Evolutionary conservation across 2,888 invertebrate species (phyloP).

Genomic region (Capitulum mitella): DNA sequence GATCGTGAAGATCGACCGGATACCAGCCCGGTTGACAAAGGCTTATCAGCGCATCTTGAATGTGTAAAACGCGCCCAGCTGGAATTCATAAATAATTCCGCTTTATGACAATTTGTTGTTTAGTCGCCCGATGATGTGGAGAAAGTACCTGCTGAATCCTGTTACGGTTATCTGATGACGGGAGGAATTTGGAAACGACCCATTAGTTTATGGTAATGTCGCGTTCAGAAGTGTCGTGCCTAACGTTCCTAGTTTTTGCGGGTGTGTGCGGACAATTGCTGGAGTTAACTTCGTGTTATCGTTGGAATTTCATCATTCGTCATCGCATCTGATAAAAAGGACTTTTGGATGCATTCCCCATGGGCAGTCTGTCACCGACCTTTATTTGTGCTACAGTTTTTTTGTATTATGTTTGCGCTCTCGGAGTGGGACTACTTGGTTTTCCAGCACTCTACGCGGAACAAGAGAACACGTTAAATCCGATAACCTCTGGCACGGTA

Average conservation of each 20-base stretch:
- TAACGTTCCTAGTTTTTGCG: not conserved
- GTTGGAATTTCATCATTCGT: not conserved
- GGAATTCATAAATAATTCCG: slow-evolving; percentile 20
- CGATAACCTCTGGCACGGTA: too few species aligned
- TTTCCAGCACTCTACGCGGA: too few species aligned
- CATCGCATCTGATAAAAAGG: not conserved
- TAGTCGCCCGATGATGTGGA: slow-evolving; percentile 17
- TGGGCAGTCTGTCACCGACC: too few species aligned
- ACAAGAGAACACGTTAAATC: too few species aligned
- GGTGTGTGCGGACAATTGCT: not conserved
- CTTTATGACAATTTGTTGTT: slow-evolving; percentile 20
- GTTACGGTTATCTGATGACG: slow-evolving; percentile 8
- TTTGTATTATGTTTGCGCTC: too few species aligned
- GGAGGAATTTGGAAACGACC: not conserved
- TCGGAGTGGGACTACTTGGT: too few species aligned
- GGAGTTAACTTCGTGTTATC: not conserved
- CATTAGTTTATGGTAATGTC: slow-evolving; percentile 14
- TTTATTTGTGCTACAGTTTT: too few species aligned
- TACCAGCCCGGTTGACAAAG: not conserved
- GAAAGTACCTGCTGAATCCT: slow-evolving; percentile 21
- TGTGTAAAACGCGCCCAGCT: slow-evolving; percentile 5
- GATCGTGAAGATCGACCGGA: not conserved
- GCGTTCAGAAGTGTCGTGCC: not conserved
- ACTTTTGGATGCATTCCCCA: too few species aligned
- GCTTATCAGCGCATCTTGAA: not conserved